phyloP scores from a whole-genome alignment of 2,888 invertebrate genomes.

The Epirrhoe tristata region DNA sequence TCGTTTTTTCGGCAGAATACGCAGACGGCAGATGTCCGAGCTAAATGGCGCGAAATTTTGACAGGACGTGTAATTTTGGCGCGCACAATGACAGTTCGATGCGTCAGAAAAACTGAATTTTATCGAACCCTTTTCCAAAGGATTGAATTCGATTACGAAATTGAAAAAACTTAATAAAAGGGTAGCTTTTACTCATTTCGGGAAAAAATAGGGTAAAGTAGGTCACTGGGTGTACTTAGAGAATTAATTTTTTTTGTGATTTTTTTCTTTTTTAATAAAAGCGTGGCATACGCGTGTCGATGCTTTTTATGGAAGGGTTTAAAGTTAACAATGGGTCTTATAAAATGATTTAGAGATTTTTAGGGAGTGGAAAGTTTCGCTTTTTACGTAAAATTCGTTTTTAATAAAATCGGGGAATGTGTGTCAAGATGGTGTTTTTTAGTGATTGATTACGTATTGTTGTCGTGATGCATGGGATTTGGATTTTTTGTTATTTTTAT shows the following conservation, averaged over 20 bases:
- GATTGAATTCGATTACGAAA: constrained; percentile 82
- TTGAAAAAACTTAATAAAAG: constrained; percentile 65
- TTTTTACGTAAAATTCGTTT: constrained; percentile 61
- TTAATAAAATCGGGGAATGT: constrained; percentile 58
- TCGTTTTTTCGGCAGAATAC: constrained; percentile 62
- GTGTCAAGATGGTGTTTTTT: constrained; percentile 61
- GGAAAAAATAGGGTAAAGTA: constrained; percentile 73
- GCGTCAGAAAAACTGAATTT: constrained; percentile 69
- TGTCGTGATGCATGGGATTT: constrained; percentile 22
- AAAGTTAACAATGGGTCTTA: constrained; percentile 77
- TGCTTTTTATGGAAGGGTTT: constrained; percentile 76
- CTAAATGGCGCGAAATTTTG: constrained; percentile 85
- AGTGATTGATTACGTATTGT: constrained; percentile 73
- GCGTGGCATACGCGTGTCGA: constrained; percentile 77
- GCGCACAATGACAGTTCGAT: constrained; percentile 70
- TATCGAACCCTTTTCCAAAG: constrained; percentile 83
- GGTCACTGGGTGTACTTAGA: constrained; percentile 77
- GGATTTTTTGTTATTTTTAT: neutral
- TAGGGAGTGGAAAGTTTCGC: constrained; percentile 66
- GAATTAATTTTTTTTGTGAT: constrained; percentile 64
- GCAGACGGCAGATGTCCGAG: constrained; percentile 73
- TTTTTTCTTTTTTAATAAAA: constrained; percentile 60
- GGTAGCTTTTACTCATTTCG: constrained; percentile 75
- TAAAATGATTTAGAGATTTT: constrained; percentile 78
- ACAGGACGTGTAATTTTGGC: constrained; percentile 80